These are phyloP conservation scores for Pharmacophagus antenor DNA, from an alignment of 2,888 invertebrate genomes.

Conservation along the genomic window DNA sequence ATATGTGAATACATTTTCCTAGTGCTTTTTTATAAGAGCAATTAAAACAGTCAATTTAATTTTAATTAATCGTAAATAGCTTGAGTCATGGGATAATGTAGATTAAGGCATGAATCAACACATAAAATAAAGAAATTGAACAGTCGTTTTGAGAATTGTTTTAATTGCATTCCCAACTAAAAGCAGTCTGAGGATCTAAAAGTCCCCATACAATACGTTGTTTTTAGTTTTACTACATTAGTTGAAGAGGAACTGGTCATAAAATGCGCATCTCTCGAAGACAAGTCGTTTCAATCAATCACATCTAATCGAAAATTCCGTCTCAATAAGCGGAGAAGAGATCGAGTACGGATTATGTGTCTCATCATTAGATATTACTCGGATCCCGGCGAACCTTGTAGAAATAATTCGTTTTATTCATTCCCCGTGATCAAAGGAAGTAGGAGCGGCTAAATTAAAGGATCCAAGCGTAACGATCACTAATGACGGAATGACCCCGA, in stretches of 20 bases:
- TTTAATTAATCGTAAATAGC: no score
- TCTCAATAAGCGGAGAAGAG: constrained; percentile 68
- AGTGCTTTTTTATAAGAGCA: no score
- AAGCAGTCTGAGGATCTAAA: no score
- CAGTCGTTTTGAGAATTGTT: no score
- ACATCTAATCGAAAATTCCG: constrained; percentile 78
- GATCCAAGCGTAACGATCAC: constrained; percentile 48
- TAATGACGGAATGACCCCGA: constrained; percentile 40
- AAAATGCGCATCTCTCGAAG: constrained; percentile 68
- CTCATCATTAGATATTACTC: constrained; percentile 72
- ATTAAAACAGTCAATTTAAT: no score
- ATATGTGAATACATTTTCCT: no score
- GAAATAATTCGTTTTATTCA: constrained; percentile 56
- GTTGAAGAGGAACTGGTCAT: constrained; percentile 71
- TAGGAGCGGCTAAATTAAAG: constrained; percentile 56
- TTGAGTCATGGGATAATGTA: no score
- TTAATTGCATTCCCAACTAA: no score
- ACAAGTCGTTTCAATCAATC: constrained; percentile 77
- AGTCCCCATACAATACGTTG: constrained; percentile 17
- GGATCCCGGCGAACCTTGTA: constrained; percentile 49
- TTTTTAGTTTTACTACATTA: constrained; percentile 33
- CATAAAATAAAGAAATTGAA: no score
- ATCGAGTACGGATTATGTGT: constrained; percentile 69
- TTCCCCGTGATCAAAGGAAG: constrained; percentile 49
- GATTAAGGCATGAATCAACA: no score